Percentiles rank a stretch among this genome's conserved stretches.
These are phyloP conservation scores for Scalopus aquaticus DNA, from an alignment of 2,113 vertebrate species.

Conservation along the genomic window DNA sequence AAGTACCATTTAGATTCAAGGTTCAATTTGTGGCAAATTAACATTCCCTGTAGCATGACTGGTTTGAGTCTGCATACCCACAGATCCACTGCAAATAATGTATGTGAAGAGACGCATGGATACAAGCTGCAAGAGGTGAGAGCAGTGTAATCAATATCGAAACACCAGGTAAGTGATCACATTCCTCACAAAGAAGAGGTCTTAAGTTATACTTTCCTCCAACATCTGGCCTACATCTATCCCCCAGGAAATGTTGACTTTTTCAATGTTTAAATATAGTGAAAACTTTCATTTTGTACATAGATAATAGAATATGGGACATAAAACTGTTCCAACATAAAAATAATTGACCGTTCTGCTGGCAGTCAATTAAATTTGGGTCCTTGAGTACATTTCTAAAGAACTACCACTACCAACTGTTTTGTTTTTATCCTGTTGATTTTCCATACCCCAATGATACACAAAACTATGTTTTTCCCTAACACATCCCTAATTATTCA, in stretches of 20 bases:
- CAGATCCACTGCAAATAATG: too few species aligned
- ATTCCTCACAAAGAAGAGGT: slow-evolving; percentile 56
- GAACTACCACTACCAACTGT: slow-evolving; percentile 80
- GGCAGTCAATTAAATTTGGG: slow-evolving; percentile 77
- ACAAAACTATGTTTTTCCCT: slow-evolving; percentile 59
- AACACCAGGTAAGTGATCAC: not conserved
- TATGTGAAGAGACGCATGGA: not conserved
- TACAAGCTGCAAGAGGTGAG: not conserved
- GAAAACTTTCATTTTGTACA: slow-evolving; percentile 63
- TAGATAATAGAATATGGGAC: slow-evolving; percentile 61
- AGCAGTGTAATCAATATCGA: not conserved
- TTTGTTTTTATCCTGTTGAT: slow-evolving; percentile 79
- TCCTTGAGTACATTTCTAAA: slow-evolving; percentile 82
- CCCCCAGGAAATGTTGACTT: slow-evolving; percentile 44
- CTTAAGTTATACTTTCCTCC: slow-evolving; percentile 68
- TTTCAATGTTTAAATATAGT: not conserved
- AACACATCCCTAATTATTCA: slow-evolving; percentile 79
- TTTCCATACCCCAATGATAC: slow-evolving; percentile 72
- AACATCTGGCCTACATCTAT: slow-evolving; percentile 72
- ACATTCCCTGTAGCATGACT: not conserved
- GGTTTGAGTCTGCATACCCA: fast-evolving
- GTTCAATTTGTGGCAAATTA: slow-evolving; percentile 27
- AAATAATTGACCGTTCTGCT: slow-evolving; percentile 71
- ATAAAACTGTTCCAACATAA: slow-evolving; percentile 47
- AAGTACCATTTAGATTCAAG: not conserved